phyloP scores from a whole-genome alignment of 2,888 invertebrate species.

The Chymomyza procnemis region DNA sequence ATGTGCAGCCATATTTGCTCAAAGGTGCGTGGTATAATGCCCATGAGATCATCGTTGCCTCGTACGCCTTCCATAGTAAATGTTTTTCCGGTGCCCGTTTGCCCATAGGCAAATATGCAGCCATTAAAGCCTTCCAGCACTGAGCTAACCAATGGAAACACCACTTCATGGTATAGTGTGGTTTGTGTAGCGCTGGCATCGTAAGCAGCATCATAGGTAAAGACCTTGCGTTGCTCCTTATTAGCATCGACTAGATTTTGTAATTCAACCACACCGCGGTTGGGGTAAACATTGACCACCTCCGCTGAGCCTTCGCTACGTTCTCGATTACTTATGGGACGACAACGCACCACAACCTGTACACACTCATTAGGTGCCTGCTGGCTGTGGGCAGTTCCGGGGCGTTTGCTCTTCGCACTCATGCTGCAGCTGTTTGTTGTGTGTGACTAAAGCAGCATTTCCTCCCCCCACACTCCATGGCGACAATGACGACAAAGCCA shows the following conservation, averaged over 20 bases:
- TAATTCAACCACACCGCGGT: conserved; percentile 94
- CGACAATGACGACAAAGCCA: conserved; percentile 44
- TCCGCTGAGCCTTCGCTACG: conserved; percentile 78
- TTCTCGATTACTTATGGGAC: conserved; percentile 95
- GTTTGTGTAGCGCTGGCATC: conserved; percentile 92
- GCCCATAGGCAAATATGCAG: conserved; percentile 99
- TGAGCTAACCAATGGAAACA: conserved; percentile 94
- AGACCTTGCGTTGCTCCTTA: conserved; percentile 90
- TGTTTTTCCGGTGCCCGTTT: conserved; percentile 96
- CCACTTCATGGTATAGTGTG: conserved; percentile 96
- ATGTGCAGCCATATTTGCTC: conserved; percentile 98
- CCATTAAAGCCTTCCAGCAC: conserved; percentile 99
- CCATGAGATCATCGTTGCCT: conserved; percentile 83
- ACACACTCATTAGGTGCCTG: conserved; percentile 87
- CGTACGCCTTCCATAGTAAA: conserved; percentile 85
- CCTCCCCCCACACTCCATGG: conserved; percentile 38
- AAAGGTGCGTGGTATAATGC: conserved; percentile 97
- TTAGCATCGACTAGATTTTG: conserved; percentile 85
- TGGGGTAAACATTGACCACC: conserved; percentile 90
- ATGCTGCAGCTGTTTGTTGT: conserved; percentile 43
- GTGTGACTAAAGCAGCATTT: conserved; percentile 58
- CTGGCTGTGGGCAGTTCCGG: conserved; percentile 71
- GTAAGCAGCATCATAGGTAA: conserved; percentile 98
- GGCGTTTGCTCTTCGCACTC: conserved; percentile 74
- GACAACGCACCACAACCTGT: conserved; percentile 97